These are phyloP conservation scores for Platyscapa corneri DNA, from an alignment of 1,140 invertebrate species.

Conservation along the genomic window DNA sequence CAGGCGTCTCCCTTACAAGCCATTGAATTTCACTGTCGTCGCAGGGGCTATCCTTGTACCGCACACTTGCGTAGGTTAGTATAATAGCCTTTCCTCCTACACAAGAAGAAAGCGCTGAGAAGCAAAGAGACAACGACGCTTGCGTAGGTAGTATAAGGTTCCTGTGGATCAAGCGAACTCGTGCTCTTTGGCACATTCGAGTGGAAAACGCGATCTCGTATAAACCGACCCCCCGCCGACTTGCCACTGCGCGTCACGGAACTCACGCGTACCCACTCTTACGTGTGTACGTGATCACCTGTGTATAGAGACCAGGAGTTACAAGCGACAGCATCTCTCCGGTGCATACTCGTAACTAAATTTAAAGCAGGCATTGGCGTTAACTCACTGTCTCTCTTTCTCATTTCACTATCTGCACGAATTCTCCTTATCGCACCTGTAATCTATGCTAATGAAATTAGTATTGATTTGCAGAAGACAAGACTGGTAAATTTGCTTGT, in stretches of 20 bases:
- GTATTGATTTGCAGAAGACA: not conserved
- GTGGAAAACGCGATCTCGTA: constrained; percentile 44
- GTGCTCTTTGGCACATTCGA: constrained; percentile 31
- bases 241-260: not conserved
- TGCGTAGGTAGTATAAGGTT: not conserved
- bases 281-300: not conserved
- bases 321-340: too few species aligned
- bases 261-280: not conserved
- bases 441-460: constrained; percentile 24
- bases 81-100: not conserved
- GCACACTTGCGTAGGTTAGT: not conserved
- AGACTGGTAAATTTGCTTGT: not conserved
- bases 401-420: not conserved
- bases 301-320: not conserved
- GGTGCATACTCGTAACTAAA: not conserved
- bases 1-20: constrained; percentile 34
- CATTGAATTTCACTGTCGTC: constrained; percentile 51
- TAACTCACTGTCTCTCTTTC: not conserved
- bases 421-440: not conserved
- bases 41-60: not conserved
- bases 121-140: not conserved
- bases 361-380: not conserved
- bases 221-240: not conserved
- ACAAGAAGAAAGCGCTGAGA: not conserved
- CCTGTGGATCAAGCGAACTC: constrained; percentile 38